Evolutionary conservation across 37 sponge, comb jelly and placozoan genomes (phyloP).

Genomic region (Ianthella basta): DNA sequence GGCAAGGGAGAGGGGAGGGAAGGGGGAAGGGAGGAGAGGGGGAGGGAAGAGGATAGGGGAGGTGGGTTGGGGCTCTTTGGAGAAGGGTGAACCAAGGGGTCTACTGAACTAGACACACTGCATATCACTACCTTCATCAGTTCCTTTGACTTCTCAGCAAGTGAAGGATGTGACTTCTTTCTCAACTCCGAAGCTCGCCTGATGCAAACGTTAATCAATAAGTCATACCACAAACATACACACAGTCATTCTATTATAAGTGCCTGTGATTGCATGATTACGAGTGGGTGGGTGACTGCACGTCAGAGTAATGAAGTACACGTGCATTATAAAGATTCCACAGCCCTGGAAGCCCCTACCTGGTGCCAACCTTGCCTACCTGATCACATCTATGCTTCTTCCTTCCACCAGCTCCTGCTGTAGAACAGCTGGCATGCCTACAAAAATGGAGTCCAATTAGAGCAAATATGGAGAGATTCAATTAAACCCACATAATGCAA

Average conservation of each 20-base stretch:
- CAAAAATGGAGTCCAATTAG: neutral
- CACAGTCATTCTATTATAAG: neutral
- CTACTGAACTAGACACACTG: too few relatives aligned
- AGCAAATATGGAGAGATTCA: neutral
- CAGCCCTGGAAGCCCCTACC: too few relatives aligned
- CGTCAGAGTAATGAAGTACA: too few relatives aligned
- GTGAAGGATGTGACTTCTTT: neutral
- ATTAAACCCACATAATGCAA: neutral
- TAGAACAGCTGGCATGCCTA: constrained; percentile 64
- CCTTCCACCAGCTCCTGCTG: constrained; percentile 43
- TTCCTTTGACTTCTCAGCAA: constrained; percentile 54
- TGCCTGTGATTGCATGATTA: too few relatives aligned
- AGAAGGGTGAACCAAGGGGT: too few relatives aligned
- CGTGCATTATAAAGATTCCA: too few relatives aligned
- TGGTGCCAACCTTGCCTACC: constrained; percentile 6
- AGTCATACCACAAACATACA: neutral
- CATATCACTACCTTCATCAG: constrained; percentile 57
- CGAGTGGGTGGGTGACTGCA: too few relatives aligned
- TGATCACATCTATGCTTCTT: constrained; percentile 37
- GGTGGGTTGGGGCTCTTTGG: too few relatives aligned
- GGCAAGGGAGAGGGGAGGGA: neutral
- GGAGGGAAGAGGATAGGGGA: too few relatives aligned
- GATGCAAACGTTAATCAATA: neutral
- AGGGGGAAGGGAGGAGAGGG: too few relatives aligned
- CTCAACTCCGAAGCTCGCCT: neutral